A percentile compares a stretch with the other conserved stretches of the same genome.
Evolutionary conservation across 2,113 vertebrate genomes (phyloP).

Genomic region (Phalacrocorax brasilianus): DNA sequence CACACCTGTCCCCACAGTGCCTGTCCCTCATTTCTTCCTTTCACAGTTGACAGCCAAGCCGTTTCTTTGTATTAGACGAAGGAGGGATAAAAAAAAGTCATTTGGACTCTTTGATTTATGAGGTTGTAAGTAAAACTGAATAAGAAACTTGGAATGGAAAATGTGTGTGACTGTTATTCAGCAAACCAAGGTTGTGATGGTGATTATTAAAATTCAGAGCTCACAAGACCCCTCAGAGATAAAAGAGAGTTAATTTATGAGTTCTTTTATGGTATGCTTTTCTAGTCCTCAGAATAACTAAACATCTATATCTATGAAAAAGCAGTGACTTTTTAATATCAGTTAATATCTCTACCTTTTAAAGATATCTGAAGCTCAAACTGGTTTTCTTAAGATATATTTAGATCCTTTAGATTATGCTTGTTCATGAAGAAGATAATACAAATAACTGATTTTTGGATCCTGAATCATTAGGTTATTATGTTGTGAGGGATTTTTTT

Average conservation of each 20-base stretch:
- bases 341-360: slow-evolving; percentile 13
- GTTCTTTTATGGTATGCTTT: not conserved
- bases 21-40: not conserved
- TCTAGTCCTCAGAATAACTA: not conserved
- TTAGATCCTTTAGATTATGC: not conserved
- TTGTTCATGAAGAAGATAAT: slow-evolving; percentile 7
- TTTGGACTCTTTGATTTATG: not conserved
- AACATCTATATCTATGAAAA: not conserved
- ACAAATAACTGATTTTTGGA: not conserved
- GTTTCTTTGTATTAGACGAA: not conserved
- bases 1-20: not conserved
- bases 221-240: not conserved
- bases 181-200: not conserved
- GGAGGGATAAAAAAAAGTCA: not conserved
- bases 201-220: not conserved
- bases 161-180: not conserved
- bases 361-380: slow-evolving; percentile 13
- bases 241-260: not conserved
- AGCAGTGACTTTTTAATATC: slow-evolving; percentile 34
- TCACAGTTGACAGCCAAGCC: not conserved
- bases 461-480: slow-evolving; percentile 18
- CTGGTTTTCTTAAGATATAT: not conserved
- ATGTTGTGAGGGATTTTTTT: not conserved
- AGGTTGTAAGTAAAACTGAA: not conserved
- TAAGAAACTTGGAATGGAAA: not conserved